These are phyloP conservation scores for Mesorhabditis sp. DNA, from an alignment of 2,888 invertebrate genomes.

Conservation along the genomic window DNA sequence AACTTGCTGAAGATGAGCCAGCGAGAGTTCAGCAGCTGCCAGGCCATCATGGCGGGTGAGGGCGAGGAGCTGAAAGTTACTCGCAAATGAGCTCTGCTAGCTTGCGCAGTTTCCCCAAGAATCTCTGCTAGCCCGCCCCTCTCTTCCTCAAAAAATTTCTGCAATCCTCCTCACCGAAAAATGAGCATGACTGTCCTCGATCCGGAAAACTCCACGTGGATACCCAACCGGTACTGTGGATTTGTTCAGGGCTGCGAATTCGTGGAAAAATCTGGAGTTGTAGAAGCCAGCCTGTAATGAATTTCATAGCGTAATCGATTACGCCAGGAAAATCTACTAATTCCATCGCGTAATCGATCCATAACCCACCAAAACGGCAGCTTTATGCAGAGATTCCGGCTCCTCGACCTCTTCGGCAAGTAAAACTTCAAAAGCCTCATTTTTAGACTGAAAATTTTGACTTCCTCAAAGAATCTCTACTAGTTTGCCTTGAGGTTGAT, in stretches of 20 bases:
- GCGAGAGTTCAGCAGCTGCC: constrained; percentile 9
- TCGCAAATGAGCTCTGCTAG: background rate
- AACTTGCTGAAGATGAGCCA: constrained; percentile 19
- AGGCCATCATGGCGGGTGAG: background rate
- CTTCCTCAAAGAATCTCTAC: background rate
- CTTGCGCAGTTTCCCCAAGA: background rate
- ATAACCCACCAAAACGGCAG: background rate
- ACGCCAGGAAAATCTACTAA: background rate
- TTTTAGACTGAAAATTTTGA: background rate
- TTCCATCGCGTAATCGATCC: background rate
- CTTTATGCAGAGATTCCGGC: background rate
- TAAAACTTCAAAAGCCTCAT: background rate
- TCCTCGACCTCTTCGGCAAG: background rate
- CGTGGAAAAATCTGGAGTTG: constrained; percentile 32
- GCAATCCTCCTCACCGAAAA: background rate
- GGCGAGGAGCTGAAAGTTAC: constrained; percentile 1
- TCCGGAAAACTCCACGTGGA: constrained; percentile 8
- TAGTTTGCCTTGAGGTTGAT: background rate
- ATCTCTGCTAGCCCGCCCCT: no score
- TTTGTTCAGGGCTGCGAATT: constrained; percentile 21
- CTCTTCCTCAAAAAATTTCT: background rate
- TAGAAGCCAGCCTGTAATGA: constrained; percentile 29
- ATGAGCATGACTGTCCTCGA: background rate
- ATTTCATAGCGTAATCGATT: background rate
- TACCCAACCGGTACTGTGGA: constrained; percentile 15